Conservation (phyloP, 92 coral and sea anemone genomes). For the Phenganax marumi region DNA sequence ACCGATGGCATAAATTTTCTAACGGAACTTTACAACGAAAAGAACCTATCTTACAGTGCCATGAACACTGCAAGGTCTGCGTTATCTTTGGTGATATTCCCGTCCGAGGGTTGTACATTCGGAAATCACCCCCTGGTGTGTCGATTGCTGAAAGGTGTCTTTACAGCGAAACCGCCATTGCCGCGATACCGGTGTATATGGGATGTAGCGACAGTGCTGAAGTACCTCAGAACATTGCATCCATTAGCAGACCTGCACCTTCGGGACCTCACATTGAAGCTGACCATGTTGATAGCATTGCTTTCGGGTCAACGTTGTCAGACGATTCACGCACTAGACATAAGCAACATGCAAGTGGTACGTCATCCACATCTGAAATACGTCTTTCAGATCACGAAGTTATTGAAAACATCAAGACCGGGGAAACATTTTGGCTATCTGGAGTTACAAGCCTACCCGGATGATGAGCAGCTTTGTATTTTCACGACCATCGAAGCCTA, state of each 20-base stretch:
- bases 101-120: conserved; percentile 23
- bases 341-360: conserved; percentile 23
- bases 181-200: conserved; percentile 47
- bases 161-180: conserved; percentile 10
- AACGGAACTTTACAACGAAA: not conserved
- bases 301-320: conserved; percentile 64
- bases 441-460: not conserved
- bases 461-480: not conserved
- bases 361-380: not conserved
- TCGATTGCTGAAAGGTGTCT: conserved; percentile 46
- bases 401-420: conserved; percentile 40
- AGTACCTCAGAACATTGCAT: conserved; percentile 45
- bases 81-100: not conserved
- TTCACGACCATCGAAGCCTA: not conserved
- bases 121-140: conserved; percentile 47
- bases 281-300: conserved; percentile 59
- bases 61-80: conserved; percentile 5
- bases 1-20: conserved; percentile 5
- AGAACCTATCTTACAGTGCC: conserved; percentile 9
- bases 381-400: not conserved
- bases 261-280: conserved; percentile 53
- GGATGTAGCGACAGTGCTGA: conserved; percentile 58
- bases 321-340: conserved; percentile 54
- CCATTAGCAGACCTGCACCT: conserved; percentile 49
- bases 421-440: conserved; percentile 15